Base-by-base conservation (phyloP, 1,140 invertebrate species). In the Cotesia vestalis region DNA sequence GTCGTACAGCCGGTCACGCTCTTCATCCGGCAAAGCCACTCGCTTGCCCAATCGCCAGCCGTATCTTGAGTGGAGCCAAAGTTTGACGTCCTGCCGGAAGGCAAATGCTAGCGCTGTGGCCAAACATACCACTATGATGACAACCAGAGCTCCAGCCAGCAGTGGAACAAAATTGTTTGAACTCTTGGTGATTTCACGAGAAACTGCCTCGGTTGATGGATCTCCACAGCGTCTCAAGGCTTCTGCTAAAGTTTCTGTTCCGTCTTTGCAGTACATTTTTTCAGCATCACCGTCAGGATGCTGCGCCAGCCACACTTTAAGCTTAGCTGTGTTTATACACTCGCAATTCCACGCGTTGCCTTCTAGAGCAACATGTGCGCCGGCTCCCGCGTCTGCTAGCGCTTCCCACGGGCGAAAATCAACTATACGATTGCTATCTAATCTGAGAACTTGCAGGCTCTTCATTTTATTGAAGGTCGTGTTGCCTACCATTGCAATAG, bases 271-370 rank as follows among this genome's bases (percentile, higher is more conserved):
- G 62, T 92, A 88, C 84, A 92, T 92, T 75, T 91, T 88, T 59
- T 89, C 88, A 27, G 89, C 82, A 73, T 92, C 95, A 72, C 90
- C 92, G 1, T 90, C 40, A 46, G 40, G 88, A 81, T 93, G 92
- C 62, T 89, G 89, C 71, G 89, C 89, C 63, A 96, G 85, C 91
- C 95, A 97, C 66, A 88, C 88, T 72, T 93, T 89, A 74, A 95
- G 92, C 77, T 92, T 89, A 2, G 90, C 90, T 66, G 95, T 86
- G 80, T 95, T 96, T 62, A 89, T 87, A 87, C 96, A 97, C 75
- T 97, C 94, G 84, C 96, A 97, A 71, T 93, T 94, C 95, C 95
- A 97, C 14, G 93, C 91, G 86, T 97, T 98, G 27, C 92, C 90
- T 52, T 93, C 90, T 52, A 97, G 86, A 34, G 91, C 91, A 71